Percentiles rank a stretch among this genome's conserved stretches.
Conservation (phyloP, 1,140 invertebrate species). For the Stegodyphus mimosarum region DNA sequence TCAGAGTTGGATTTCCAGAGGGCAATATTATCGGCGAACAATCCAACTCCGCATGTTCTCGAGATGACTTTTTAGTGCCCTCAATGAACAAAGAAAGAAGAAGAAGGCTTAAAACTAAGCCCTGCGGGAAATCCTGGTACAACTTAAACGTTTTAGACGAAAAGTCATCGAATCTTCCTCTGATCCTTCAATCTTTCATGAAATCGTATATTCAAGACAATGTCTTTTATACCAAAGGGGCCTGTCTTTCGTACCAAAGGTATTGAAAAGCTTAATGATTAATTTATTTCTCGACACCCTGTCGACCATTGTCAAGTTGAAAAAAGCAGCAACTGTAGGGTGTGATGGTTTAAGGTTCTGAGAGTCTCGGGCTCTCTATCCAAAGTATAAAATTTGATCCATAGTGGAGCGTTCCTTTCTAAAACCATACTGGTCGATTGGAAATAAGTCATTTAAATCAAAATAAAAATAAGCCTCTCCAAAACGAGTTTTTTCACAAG, state of each 20-base stretch:
- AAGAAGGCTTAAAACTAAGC: too few relatives aligned
- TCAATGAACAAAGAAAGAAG: too few relatives aligned
- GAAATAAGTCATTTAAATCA: neutral
- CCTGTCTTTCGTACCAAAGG: too few relatives aligned
- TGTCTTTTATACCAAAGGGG: neutral
- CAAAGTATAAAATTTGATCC: constrained; percentile 13
- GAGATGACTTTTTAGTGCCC: too few relatives aligned
- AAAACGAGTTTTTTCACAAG: neutral
- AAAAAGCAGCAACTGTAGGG: constrained; percentile 9
- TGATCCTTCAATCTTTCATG: too few relatives aligned
- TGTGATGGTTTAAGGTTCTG: neutral
- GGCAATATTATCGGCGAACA: too few relatives aligned
- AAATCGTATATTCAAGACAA: neutral
- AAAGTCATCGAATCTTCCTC: too few relatives aligned
- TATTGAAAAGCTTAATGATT: neutral
- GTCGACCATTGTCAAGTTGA: constrained; percentile 5
- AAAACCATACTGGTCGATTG: neutral
- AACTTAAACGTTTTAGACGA: too few relatives aligned
- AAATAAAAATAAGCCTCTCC: neutral
- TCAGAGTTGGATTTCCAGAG: too few relatives aligned
- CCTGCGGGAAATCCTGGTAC: too few relatives aligned
- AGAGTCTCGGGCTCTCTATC: neutral
- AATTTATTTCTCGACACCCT: neutral
- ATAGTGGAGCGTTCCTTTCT: neutral
- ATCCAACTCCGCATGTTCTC: too few relatives aligned